Percentiles rank a stretch among this genome's conserved stretches.
phyloP scores from a whole-genome alignment of 2,113 vertebrate species.

The Muscicapa adusta region DNA sequence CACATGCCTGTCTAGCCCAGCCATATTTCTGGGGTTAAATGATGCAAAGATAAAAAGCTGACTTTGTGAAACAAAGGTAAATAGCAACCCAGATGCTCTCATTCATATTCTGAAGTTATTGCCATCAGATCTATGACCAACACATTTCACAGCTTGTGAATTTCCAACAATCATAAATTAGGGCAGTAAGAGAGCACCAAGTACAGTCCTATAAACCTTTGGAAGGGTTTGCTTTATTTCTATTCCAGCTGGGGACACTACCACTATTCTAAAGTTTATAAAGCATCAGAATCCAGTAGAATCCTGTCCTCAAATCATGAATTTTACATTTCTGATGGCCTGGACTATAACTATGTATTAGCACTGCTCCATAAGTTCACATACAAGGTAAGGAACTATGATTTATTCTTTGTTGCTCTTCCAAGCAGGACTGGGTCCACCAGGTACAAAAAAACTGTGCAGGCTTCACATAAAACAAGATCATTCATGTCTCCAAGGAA shows the following conservation, averaged over 20 bases:
- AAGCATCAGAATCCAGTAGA: background rate
- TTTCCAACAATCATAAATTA: constrained; percentile 59
- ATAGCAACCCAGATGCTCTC: constrained; percentile 40
- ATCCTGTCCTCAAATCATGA: background rate
- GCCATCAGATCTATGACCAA: constrained; percentile 40
- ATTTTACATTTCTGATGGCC: background rate
- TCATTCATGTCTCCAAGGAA: background rate
- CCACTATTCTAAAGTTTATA: background rate
- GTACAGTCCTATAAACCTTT: constrained; percentile 14
- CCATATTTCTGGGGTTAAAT: constrained; percentile 55
- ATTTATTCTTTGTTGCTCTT: background rate
- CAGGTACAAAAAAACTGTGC: background rate
- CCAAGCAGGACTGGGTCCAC: background rate
- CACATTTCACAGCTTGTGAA: constrained; percentile 61
- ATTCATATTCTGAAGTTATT: constrained; percentile 57
- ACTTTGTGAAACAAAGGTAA: constrained; percentile 51
- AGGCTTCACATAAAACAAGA: background rate
- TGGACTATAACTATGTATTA: background rate
- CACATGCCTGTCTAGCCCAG: background rate
- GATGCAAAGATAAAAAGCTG: constrained; percentile 52
- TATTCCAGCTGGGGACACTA: background rate
- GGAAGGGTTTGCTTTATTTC: constrained; percentile 42
- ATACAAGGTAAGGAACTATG: background rate
- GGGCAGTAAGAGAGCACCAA: background rate
- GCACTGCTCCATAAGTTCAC: background rate